Evolutionary conservation across 2,797 vertebrate species (phyloP).

Genomic region (Hipposideros larvatus): DNA sequence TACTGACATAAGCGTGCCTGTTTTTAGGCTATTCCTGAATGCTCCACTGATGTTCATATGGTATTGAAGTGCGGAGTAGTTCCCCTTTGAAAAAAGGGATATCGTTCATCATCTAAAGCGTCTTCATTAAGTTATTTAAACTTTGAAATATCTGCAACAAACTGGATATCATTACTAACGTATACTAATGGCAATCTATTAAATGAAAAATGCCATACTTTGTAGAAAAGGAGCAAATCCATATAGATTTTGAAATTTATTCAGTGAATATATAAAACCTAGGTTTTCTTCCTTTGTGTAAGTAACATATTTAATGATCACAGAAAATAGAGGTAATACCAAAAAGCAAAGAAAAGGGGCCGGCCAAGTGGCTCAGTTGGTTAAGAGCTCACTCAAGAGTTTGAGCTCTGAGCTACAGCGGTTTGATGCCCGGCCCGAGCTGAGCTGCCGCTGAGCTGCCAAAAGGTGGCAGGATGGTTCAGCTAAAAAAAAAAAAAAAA

Average conservation of each 20-base stretch:
- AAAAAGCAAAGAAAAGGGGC: not conserved
- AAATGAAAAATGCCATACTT: not conserved
- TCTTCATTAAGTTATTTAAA: not conserved
- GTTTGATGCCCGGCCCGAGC: too few relatives aligned
- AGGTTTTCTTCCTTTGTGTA: not conserved
- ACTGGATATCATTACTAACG: not conserved
- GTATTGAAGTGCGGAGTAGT: not conserved
- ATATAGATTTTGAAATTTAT: not conserved
- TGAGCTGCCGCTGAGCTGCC: too few relatives aligned
- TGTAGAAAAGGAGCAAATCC: not conserved
- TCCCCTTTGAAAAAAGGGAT: not conserved
- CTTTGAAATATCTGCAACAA: not conserved
- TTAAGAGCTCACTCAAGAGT: too few relatives aligned
- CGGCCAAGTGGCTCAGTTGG: too few relatives aligned
- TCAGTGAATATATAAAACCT: not conserved
- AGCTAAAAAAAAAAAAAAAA: too few relatives aligned
- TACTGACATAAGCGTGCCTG: not conserved
- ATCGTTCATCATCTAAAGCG: not conserved
- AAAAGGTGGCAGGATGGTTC: too few relatives aligned
- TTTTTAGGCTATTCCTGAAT: not conserved
- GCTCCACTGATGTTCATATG: not conserved
- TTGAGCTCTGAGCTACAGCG: too few relatives aligned
- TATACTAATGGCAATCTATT: not conserved
- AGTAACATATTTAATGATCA: not conserved
- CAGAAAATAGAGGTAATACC: not conserved